These are phyloP conservation scores for Drosophila merina DNA, from an alignment of 2,888 invertebrate species.

Conservation along the genomic window DNA sequence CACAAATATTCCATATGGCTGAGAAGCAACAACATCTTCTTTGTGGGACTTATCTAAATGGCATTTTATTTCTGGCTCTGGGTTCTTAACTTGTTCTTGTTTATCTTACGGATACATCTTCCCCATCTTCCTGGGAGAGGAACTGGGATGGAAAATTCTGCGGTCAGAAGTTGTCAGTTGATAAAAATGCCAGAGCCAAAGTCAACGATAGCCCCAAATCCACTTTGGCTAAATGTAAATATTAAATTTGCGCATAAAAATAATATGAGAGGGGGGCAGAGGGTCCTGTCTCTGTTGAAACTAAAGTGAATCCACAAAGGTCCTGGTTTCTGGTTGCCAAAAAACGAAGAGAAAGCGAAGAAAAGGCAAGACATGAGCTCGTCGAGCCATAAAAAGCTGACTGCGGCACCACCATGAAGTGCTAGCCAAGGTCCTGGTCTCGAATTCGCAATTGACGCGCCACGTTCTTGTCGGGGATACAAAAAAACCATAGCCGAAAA, in stretches of 20 bases:
- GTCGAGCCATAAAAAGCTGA: slow-evolving; percentile 68
- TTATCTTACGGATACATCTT: slow-evolving; percentile 45
- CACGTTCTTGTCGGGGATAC: slow-evolving; percentile 40
- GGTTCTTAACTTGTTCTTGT: slow-evolving; percentile 28
- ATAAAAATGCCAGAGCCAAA: slow-evolving; percentile 41
- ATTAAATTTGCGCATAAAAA: slow-evolving; percentile 75
- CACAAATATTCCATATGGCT: slow-evolving; percentile 36
- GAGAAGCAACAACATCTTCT: neutral
- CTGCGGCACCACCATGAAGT: slow-evolving; percentile 65
- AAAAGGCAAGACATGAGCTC: slow-evolving; percentile 21
- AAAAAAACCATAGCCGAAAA: neutral
- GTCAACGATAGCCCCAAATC: slow-evolving; percentile 54
- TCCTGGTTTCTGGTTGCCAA: neutral
- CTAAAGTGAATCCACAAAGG: slow-evolving; percentile 52
- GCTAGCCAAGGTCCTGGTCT: slow-evolving; percentile 52
- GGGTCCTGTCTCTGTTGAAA: slow-evolving; percentile 14
- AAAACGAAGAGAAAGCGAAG: neutral
- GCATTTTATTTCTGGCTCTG: slow-evolving; percentile 52
- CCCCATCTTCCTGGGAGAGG: neutral
- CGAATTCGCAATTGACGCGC: slow-evolving; percentile 70
- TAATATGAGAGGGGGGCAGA: slow-evolving; percentile 38
- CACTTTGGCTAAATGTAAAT: slow-evolving; percentile 73
- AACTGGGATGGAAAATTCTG: slow-evolving; percentile 25
- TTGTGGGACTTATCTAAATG: slow-evolving; percentile 68
- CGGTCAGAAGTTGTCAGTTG: slow-evolving; percentile 50